phyloP scores from a whole-genome alignment of 2,797 vertebrate species.

The Halcyon leucocephala region DNA sequence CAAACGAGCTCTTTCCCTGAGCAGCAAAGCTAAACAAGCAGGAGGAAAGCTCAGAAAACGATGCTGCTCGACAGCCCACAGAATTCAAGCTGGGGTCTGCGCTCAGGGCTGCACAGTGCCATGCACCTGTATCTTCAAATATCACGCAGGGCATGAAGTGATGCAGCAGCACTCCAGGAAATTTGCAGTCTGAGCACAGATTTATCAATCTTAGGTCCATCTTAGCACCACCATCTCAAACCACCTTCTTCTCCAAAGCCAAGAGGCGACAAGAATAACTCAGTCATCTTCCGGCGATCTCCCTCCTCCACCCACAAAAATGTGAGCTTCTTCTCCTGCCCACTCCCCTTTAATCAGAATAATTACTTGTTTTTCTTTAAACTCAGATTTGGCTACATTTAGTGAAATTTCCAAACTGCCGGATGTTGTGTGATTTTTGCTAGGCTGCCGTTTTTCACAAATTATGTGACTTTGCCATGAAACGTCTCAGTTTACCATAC shows the following conservation, averaged over 20 bases:
- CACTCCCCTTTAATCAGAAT: conserved; percentile 67
- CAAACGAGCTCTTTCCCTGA: background rate
- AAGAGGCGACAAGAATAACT: conserved; percentile 45
- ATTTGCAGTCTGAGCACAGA: background rate
- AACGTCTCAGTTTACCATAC: conserved; percentile 73
- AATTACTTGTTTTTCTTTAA: conserved; percentile 75
- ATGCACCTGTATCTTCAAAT: background rate
- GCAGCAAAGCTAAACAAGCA: background rate
- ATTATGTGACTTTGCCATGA: conserved; percentile 67
- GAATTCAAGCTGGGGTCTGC: background rate
- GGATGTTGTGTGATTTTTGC: conserved; percentile 69
- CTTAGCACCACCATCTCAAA: background rate
- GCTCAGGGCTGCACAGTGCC: background rate
- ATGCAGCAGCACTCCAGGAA: background rate
- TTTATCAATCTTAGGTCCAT: background rate
- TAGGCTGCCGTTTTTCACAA: conserved; percentile 67
- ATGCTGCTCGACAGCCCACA: background rate
- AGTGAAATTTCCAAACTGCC: conserved; percentile 70
- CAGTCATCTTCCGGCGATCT: conserved; percentile 20
- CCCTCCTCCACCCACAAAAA: conserved; percentile 48
- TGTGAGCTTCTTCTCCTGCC: conserved; percentile 58
- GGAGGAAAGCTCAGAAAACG: background rate
- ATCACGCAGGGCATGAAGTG: accelerated
- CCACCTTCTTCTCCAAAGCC: conserved; percentile 1
- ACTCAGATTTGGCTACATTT: conserved; percentile 69